These are phyloP conservation scores for Hirtodrosophila alboralis DNA, from an alignment of 2,888 invertebrate genomes.

Conservation along the genomic window DNA sequence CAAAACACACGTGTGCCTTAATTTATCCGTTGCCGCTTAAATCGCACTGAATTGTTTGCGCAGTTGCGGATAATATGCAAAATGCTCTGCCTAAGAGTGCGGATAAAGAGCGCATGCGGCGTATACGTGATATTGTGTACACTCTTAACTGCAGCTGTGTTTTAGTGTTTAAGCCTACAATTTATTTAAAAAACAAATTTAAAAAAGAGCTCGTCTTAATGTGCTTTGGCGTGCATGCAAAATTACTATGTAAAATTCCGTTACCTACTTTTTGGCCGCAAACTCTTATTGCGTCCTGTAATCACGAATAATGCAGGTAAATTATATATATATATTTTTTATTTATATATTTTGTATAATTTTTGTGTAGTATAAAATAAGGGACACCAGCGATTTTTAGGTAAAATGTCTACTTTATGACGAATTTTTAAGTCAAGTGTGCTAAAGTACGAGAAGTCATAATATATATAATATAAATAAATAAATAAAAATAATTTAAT, in stretches of 20 bases:
- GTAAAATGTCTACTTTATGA: too few species aligned
- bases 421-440: too few species aligned
- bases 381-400: too few species aligned
- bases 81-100: slow-evolving; percentile 12
- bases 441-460: too few species aligned
- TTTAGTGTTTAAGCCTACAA: neutral
- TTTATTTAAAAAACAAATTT: too few species aligned
- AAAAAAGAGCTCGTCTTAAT: neutral
- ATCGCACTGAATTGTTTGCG: slow-evolving; percentile 26
- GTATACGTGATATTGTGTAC: slow-evolving; percentile 29
- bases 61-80: slow-evolving; percentile 50
- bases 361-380: too few species aligned
- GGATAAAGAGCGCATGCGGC: slow-evolving; percentile 11
- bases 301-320: too few species aligned
- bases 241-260: slow-evolving; percentile 8
- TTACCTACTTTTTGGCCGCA: slow-evolving; percentile 25
- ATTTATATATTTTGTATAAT: too few species aligned
- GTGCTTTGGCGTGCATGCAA: neutral
- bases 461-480: too few species aligned
- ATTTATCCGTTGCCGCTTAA: slow-evolving; percentile 54
- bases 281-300: neutral
- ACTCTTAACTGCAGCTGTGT: slow-evolving; percentile 28
- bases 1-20: slow-evolving; percentile 71
- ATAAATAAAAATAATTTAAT: too few species aligned
- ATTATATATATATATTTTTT: too few species aligned